These are phyloP conservation scores for Vidua macroura DNA, from an alignment of 2,113 vertebrate genomes.

Conservation along the genomic window DNA sequence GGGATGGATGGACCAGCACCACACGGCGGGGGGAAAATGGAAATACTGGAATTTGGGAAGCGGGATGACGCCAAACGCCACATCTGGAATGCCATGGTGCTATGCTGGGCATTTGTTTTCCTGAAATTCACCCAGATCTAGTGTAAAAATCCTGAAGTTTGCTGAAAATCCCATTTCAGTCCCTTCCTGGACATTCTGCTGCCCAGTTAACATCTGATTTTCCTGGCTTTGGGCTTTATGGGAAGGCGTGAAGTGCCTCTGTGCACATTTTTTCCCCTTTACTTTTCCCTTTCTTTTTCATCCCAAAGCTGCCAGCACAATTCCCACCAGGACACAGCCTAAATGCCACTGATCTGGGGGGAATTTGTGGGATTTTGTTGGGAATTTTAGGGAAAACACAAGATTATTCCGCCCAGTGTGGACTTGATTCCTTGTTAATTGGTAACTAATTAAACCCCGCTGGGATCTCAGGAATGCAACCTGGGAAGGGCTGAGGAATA, in stretches of 20 bases:
- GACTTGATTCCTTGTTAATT: neutral
- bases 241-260: fast-evolving
- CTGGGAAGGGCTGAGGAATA: neutral
- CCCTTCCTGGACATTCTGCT: neutral
- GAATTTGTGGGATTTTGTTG: neutral
- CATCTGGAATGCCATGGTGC: fast-evolving
- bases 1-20: no score
- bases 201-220: neutral
- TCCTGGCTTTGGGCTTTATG: neutral
- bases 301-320: fast-evolving
- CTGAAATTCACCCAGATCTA: neutral
- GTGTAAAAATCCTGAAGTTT: neutral
- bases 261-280: fast-evolving
- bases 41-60: neutral
- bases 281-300: neutral
- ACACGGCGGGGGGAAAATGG: fast-evolving
- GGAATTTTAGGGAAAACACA: fast-evolving
- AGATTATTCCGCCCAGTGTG: fast-evolving
- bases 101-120: neutral
- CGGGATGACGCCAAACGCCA: fast-evolving
- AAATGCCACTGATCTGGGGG: fast-evolving
- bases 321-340: neutral
- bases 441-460: neutral
- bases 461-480: neutral
- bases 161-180: neutral